phyloP scores from a whole-genome alignment of 2,797 vertebrate species.

The Dallia pectoralis region DNA sequence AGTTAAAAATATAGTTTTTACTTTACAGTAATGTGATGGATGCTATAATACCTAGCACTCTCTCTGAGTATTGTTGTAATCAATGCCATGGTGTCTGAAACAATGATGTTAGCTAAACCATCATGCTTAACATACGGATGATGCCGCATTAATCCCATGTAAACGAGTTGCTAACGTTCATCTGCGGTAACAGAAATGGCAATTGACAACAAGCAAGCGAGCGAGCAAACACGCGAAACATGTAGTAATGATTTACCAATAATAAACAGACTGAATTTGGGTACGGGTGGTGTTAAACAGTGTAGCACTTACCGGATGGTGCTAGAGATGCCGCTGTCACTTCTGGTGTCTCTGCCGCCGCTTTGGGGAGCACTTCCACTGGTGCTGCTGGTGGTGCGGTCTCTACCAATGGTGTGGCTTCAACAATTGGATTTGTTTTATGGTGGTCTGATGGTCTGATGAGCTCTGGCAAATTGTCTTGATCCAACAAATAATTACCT shows the following conservation, averaged over 20 bases:
- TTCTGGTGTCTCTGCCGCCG: constrained; percentile 35
- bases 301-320: constrained; percentile 61
- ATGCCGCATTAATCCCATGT: neutral
- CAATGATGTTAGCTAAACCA: neutral
- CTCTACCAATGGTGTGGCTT: neutral
- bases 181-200: neutral
- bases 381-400: constrained; percentile 32
- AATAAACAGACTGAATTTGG: neutral
- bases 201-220: neutral
- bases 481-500: neutral
- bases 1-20: neutral
- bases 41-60: neutral
- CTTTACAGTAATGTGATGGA: neutral
- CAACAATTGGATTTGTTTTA: constrained; percentile 36
- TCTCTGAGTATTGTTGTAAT: neutral
- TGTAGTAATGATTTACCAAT: neutral
- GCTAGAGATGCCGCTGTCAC: constrained; percentile 58
- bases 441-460: constrained; percentile 13
- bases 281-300: neutral
- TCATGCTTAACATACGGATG: neutral
- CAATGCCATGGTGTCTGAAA: neutral
- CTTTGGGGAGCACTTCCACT: constrained; percentile 34
- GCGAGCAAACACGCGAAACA: neutral
- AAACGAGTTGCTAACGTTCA: neutral
- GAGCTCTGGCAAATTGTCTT: constrained; percentile 35